phyloP scores from a whole-genome alignment of 2,888 invertebrate genomes.

The Calliphora vomitoria region DNA sequence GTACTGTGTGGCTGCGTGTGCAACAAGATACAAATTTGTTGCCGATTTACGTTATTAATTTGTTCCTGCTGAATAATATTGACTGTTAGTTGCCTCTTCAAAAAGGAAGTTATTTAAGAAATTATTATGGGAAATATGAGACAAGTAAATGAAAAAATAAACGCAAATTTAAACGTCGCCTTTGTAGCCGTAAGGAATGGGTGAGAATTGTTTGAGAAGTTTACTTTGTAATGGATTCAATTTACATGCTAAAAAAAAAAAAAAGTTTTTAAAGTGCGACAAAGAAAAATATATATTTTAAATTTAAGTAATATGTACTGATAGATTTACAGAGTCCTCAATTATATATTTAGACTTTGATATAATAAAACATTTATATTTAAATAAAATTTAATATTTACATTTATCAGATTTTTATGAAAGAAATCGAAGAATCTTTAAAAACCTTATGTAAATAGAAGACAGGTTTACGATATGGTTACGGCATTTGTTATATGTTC shows the following conservation, averaged over 20 bases:
- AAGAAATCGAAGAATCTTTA: no score
- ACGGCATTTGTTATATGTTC: no score
- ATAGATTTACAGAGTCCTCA: no score
- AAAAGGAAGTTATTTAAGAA: conserved; percentile 59
- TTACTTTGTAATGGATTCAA: conserved; percentile 20
- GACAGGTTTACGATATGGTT: no score
- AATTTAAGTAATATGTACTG: no score
- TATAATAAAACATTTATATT: no score
- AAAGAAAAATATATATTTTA: no score
- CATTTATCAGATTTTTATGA: no score
- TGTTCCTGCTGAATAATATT: conserved; percentile 49
- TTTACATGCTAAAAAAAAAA: background rate
- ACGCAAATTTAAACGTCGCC: conserved; percentile 4
- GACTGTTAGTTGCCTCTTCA: conserved; percentile 42
- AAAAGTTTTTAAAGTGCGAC: no score
- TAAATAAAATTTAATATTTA: no score
- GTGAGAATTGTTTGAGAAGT: conserved; percentile 2
- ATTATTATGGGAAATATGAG: conserved; percentile 55
- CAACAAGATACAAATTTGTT: conserved; percentile 67
- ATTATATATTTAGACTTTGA: no score
- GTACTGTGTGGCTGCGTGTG: background rate
- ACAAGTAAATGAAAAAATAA: background rate
- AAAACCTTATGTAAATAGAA: no score
- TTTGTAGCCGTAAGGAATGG: background rate
- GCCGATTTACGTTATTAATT: conserved; percentile 64